Evolutionary conservation across 2,113 vertebrate species (phyloP).

Genomic region (Ifrita kowaldi): DNA sequence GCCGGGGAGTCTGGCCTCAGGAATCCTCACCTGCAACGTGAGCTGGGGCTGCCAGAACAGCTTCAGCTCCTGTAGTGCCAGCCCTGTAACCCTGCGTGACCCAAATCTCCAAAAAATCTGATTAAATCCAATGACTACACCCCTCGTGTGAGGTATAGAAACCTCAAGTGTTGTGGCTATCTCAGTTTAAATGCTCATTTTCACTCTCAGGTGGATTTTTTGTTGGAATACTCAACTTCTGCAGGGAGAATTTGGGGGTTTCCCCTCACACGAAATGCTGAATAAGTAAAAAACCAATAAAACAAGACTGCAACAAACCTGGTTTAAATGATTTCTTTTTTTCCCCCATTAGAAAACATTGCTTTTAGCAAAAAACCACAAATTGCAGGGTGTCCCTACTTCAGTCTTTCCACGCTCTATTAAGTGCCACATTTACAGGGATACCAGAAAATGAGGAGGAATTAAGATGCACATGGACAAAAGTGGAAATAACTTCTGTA

Average conservation of each 20-base stretch:
- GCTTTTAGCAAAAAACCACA: rapidly evolving
- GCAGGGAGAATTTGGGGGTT: not conserved
- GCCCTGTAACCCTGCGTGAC: not conserved
- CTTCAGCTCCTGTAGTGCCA: not conserved
- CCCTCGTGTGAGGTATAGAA: rapidly evolving
- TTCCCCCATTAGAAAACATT: not conserved
- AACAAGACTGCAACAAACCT: not conserved
- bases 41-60: not conserved
- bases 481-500: not conserved
- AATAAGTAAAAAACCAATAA: not conserved
- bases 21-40: not conserved
- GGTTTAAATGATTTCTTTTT: rapidly evolving
- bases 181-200: not conserved
- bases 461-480: rapidly evolving
- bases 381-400: not conserved
- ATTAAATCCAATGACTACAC: not conserved
- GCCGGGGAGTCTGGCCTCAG: not conserved
- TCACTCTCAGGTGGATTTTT: not conserved
- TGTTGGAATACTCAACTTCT: not conserved
- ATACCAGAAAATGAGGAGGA: not conserved
- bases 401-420: rapidly evolving
- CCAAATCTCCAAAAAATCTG: not conserved
- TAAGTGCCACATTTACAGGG: rapidly evolving
- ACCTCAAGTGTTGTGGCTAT: rapidly evolving
- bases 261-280: not conserved